Evolutionary conservation across 2,113 vertebrate species (phyloP).

Genomic region (Chlorodrepanis virens): DNA sequence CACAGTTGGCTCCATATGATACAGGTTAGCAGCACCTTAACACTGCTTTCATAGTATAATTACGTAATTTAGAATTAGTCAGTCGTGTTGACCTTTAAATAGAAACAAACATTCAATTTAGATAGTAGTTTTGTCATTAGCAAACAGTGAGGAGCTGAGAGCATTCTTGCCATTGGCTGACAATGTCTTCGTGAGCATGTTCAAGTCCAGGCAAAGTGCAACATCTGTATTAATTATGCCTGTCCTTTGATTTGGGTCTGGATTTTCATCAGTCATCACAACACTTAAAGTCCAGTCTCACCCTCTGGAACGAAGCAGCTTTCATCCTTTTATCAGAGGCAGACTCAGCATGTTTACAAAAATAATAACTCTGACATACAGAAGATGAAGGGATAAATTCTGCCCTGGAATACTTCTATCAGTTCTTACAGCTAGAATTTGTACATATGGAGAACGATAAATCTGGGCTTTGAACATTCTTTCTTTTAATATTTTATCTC

Average conservation of each 20-base stretch:
- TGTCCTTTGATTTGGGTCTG: not conserved
- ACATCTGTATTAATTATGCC: not conserved
- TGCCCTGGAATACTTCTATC: not conserved
- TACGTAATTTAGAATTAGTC: conserved; percentile 46
- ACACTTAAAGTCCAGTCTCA: not conserved
- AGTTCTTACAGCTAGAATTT: not conserved
- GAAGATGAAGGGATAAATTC: conserved; percentile 13
- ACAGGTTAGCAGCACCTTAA: conserved; percentile 46
- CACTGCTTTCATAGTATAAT: conserved; percentile 49
- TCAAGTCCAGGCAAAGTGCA: not conserved
- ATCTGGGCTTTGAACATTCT: not conserved
- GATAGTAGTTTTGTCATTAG: conserved; percentile 23
- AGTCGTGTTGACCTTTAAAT: conserved; percentile 42
- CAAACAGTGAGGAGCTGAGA: not conserved
- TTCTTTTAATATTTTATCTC: not conserved
- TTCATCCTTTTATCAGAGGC: conserved; percentile 1
- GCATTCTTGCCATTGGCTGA: not conserved
- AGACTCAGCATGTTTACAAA: not conserved
- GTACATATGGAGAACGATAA: not conserved
- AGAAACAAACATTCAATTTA: conserved; percentile 43
- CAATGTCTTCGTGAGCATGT: not conserved
- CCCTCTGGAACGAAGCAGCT: not conserved
- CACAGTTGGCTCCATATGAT: not conserved
- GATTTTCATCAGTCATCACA: not conserved
- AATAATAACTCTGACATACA: not conserved